Base-by-base conservation (phyloP, 2,113 vertebrate species). In the Harpagus bidentatus region DNA sequence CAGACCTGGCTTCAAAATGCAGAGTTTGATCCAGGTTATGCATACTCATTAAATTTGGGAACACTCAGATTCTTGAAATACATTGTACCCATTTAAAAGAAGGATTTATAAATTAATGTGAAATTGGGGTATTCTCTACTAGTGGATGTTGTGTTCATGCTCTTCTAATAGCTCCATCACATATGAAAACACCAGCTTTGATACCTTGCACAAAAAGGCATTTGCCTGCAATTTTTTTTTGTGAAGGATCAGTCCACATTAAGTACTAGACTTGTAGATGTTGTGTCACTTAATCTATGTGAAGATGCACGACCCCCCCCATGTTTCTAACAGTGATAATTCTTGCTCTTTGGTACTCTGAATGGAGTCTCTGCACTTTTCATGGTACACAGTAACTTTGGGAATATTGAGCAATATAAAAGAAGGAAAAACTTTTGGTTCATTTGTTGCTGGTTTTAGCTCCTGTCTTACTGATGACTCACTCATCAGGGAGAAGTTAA, bases 271-370 rank as follows among this genome's bases (percentile, higher is more conserved):
- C 47, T 73, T 88, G 29, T 26, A 55, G 10, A 4, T 80, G 7
- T 10, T 89, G 17, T 65, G 19, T 65, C 5, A 17, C 21, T 88
- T 62, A 71, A 90, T 13, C 3, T 29, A 15, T 58, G 17, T 32
- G 15, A 80, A 80, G 67, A 43, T 11, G 38, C 3, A 6, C 11
- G 3, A 25, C 14, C 7, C 0, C 11, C 7, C 4, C 47, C 3
- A 0, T 55, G 7, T 66, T 77, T 78, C 47, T 70, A 18, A 22
- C 21, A 58, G 19, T 16, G 16, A 3, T 34, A 50, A 19, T 59
- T 71, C 19, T 61, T 78, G 8, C 5, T 19, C 18, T 89, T 61
- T 59, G 16, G 6, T 52, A n/a, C 45, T 69, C 62, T 88, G 22
- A 11, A 4, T 52, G n/a, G 38, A 67, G 5, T 43, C 7, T 77